Evolutionary conservation across 2,888 invertebrate genomes (phyloP).

Genomic region (Tetragonula carbonaria): DNA sequence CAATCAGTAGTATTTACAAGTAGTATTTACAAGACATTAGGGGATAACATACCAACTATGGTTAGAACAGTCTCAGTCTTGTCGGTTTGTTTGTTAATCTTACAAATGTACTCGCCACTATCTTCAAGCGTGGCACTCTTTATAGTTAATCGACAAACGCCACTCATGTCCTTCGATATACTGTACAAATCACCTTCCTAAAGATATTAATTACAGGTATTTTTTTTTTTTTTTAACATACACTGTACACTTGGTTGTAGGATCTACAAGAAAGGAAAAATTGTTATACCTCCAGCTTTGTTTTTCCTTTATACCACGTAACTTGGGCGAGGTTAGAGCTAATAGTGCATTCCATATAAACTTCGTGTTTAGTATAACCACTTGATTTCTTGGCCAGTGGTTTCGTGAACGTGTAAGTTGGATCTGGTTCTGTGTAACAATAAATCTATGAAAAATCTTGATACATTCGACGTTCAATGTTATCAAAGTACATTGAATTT

Average conservation of each 20-base stretch:
- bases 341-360: slow-evolving; percentile 95
- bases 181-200: slow-evolving; percentile 92
- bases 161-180: slow-evolving; percentile 96
- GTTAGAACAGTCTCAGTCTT: slow-evolving; percentile 93
- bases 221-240: neutral
- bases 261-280: too few species aligned
- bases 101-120: slow-evolving; percentile 95
- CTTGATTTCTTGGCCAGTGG: slow-evolving; percentile 94
- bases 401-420: slow-evolving; percentile 96
- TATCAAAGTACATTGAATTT: neutral
- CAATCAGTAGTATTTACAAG: too few species aligned
- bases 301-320: slow-evolving; percentile 95
- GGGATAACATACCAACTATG: slow-evolving; percentile 88
- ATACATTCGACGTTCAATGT: neutral
- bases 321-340: slow-evolving; percentile 97
- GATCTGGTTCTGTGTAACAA: slow-evolving; percentile 92
- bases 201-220: slow-evolving; percentile 15
- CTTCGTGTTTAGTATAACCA: slow-evolving; percentile 96
- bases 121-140: slow-evolving; percentile 93
- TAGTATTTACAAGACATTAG: neutral
- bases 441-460: neutral
- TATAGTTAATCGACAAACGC: slow-evolving; percentile 94
- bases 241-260: neutral
- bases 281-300: slow-evolving; percentile 86
- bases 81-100: slow-evolving; percentile 94